Percentiles rank a stretch among this genome's conserved stretches.
Evolutionary conservation across 2,888 invertebrate genomes (phyloP).

Genomic region (Drosophila flavopinicola): DNA sequence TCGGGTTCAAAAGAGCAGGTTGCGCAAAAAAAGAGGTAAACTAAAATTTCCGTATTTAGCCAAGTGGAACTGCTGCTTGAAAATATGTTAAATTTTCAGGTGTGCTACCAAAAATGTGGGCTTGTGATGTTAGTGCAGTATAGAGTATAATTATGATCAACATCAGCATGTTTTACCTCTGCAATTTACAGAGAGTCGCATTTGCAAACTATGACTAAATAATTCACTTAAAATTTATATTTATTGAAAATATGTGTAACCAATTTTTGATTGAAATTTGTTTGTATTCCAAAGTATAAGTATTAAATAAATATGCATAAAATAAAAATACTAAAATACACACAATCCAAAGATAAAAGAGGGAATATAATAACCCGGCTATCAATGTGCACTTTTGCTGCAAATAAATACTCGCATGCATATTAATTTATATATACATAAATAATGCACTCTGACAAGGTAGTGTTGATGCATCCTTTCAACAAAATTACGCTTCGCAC

Average conservation of each 20-base stretch:
- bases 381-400: too few species aligned
- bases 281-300: too few species aligned
- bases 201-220: too few species aligned
- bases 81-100: constrained; percentile 37
- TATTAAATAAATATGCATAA: background rate
- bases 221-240: too few species aligned
- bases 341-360: constrained; percentile 5
- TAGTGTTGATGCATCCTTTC: constrained; percentile 54
- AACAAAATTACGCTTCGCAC: constrained; percentile 43
- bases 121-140: background rate
- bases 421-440: constrained; percentile 18
- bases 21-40: constrained; percentile 37
- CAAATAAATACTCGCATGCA: background rate
- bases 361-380: background rate
- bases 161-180: too few species aligned
- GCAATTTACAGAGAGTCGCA: too few species aligned
- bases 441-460: constrained; percentile 16
- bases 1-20: constrained; percentile 24
- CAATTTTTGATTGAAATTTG: too few species aligned
- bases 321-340: background rate
- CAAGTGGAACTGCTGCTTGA: constrained; percentile 76
- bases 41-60: constrained; percentile 73
- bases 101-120: constrained; percentile 30
- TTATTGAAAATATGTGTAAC: too few species aligned
- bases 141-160: too few species aligned